Conservation (phyloP, 2,888 invertebrate genomes). For the Petrophora chlorosata region DNA sequence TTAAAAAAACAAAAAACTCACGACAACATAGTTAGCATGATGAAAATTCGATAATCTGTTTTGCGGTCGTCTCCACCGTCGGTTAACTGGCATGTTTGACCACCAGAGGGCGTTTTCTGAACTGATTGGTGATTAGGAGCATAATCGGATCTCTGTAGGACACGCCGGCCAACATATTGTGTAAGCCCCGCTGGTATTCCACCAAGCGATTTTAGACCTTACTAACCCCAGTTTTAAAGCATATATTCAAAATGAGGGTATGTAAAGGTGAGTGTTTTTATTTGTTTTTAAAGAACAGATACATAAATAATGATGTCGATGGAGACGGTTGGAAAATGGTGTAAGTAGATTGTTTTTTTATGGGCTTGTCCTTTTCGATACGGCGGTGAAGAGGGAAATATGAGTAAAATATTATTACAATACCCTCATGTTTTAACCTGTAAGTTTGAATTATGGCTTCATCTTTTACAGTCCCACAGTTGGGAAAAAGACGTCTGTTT, state of each 20-base stretch:
- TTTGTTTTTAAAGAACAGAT: too few species aligned
- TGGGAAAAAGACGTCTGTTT: too few species aligned
- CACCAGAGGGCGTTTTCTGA: neutral
- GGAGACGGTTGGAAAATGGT: too few species aligned
- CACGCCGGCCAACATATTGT: neutral
- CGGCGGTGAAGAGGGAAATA: too few species aligned
- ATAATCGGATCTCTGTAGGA: slow-evolving; percentile 6
- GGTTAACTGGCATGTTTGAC: neutral
- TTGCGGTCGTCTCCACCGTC: neutral
- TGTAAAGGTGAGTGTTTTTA: neutral
- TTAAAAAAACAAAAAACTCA: neutral
- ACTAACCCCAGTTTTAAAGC: neutral
- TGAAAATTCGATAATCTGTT: neutral
- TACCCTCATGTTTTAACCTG: too few species aligned
- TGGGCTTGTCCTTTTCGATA: too few species aligned
- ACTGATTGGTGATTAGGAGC: slow-evolving; percentile 14
- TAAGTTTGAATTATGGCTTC: too few species aligned
- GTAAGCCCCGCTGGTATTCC: neutral
- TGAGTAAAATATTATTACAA: too few species aligned
- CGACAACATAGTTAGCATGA: neutral
- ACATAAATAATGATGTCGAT: too few species aligned
- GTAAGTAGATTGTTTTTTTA: too few species aligned
- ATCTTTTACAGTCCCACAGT: too few species aligned
- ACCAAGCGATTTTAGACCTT: neutral
- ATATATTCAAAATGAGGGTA: neutral